Evolutionary conservation across 2,113 vertebrate genomes (phyloP).

Genomic region (Platichthys stellatus): DNA sequence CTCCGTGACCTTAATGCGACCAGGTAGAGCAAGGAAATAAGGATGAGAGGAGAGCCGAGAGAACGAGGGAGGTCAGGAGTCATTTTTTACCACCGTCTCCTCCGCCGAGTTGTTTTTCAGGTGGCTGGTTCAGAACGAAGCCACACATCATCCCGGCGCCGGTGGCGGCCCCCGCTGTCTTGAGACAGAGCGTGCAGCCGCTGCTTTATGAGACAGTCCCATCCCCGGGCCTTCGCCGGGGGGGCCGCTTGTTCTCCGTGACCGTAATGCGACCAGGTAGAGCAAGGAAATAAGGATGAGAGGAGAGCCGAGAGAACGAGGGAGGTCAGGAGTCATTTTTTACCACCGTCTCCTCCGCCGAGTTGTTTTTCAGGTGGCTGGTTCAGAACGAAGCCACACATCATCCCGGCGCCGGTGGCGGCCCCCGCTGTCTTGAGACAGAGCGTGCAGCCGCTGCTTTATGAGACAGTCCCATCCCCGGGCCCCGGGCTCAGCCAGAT

Average conservation of each 20-base stretch:
- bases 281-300: neutral
- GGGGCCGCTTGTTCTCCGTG: neutral
- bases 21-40: neutral
- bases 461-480: conserved; percentile 40
- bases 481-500: neutral
- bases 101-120: conserved; percentile 46
- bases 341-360: conserved; percentile 11
- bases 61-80: conserved; percentile 25
- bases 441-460: conserved; percentile 21
- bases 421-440: neutral
- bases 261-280: neutral
- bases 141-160: conserved; percentile 21
- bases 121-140: conserved; percentile 20
- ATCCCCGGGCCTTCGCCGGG: conserved; percentile 4
- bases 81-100: conserved; percentile 36
- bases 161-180: neutral
- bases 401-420: conserved; percentile 14
- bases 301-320: neutral
- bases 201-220: conserved; percentile 49
- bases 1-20: neutral
- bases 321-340: conserved; percentile 43
- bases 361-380: conserved; percentile 52
- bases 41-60: neutral
- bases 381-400: conserved; percentile 17
- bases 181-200: neutral